phyloP scores from a whole-genome alignment of 2,888 invertebrate genomes.

The Xanthostigma xanthostigma region DNA sequence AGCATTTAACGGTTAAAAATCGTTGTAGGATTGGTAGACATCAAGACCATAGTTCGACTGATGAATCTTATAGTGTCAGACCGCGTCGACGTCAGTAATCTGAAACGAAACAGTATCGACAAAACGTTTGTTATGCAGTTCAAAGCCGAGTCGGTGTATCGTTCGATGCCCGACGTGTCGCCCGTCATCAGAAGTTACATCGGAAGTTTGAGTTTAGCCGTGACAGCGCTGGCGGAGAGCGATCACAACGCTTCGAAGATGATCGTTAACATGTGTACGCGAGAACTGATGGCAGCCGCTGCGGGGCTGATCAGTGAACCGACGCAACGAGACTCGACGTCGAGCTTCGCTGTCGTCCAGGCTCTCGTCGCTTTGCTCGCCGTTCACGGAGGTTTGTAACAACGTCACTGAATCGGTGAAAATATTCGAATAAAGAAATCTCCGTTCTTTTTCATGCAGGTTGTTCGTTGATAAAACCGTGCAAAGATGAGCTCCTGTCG shows the following conservation, averaged over 20 bases:
- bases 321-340: constrained; percentile 17
- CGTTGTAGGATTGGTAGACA: constrained; percentile 30
- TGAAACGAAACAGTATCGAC: constrained; percentile 17
- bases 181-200: constrained; percentile 23
- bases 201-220: constrained; percentile 25
- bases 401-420: no score
- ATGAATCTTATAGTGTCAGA: constrained; percentile 44
- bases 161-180: constrained; percentile 17
- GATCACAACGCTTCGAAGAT: constrained; percentile 37
- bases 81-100: constrained; percentile 28
- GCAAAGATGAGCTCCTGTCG: constrained; percentile 36
- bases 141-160: constrained; percentile 21
- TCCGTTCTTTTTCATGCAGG: no score
- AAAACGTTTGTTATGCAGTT: constrained; percentile 13
- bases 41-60: constrained; percentile 38
- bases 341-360: constrained; percentile 39
- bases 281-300: constrained; percentile 31
- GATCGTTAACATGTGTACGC: constrained; percentile 40
- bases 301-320: constrained; percentile 17
- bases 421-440: no score
- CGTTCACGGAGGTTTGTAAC: constrained; percentile 25
- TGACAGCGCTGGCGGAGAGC: constrained; percentile 38
- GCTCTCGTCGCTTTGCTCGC: constrained; percentile 40
- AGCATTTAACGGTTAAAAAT: no score
- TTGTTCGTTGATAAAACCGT: constrained; percentile 23